Percentiles rank a stretch among this genome's conserved stretches.
Evolutionary conservation across 2,113 vertebrate species (phyloP).

Genomic region (Lepus timidus): DNA sequence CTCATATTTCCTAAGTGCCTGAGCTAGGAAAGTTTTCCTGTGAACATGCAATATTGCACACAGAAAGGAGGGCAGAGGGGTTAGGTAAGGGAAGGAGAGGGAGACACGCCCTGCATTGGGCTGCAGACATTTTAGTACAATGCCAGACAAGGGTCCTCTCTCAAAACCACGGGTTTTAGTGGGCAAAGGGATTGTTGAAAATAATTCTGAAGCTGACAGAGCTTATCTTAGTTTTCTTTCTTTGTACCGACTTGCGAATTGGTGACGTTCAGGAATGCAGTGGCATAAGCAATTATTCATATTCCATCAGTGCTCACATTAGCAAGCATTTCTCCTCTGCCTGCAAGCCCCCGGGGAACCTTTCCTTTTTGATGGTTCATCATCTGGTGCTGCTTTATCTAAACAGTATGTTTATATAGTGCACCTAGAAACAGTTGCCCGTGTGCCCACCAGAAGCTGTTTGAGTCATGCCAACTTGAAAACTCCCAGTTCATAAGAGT

Average conservation of each 20-base stretch:
- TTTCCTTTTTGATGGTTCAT: conserved; percentile 72
- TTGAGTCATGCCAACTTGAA: conserved; percentile 73
- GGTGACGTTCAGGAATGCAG: conserved; percentile 74
- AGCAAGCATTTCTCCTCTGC: conserved; percentile 77
- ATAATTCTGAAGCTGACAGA: conserved; percentile 76
- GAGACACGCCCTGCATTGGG: not conserved
- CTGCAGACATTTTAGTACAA: conserved; percentile 55
- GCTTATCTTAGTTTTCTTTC: conserved; percentile 78
- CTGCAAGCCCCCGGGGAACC: conserved; percentile 75
- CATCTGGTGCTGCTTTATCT: conserved; percentile 80
- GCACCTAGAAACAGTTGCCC: conserved; percentile 64
- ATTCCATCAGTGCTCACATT: conserved; percentile 80
- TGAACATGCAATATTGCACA: conserved; percentile 81
- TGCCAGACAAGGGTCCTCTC: not conserved
- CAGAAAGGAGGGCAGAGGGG: conserved; percentile 30
- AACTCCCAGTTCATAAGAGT: conserved; percentile 66
- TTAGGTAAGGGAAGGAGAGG: conserved; percentile 60
- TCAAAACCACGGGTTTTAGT: conserved; percentile 57
- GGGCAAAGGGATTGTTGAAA: conserved; percentile 76
- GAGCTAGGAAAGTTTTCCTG: conserved; percentile 80
- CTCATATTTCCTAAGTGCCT: conserved; percentile 86
- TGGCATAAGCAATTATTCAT: conserved; percentile 77
- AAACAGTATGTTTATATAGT: conserved; percentile 47
- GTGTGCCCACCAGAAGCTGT: conserved; percentile 22
- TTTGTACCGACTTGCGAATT: conserved; percentile 85